phyloP scores from a whole-genome alignment of 2,888 invertebrate species.

The Coelinius sp. region DNA sequence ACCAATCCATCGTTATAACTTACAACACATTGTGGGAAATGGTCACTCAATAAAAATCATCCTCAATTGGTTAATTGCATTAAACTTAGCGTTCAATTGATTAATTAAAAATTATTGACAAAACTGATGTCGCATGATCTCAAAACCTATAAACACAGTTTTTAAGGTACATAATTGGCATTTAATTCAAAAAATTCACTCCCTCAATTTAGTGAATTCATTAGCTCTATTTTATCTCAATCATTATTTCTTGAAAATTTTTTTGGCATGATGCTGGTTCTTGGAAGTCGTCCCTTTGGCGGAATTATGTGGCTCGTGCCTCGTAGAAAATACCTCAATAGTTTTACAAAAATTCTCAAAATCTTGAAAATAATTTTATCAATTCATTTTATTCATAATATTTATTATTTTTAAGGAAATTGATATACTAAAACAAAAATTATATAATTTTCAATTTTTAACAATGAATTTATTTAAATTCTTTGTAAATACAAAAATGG shows the following conservation, averaged over 20 bases:
- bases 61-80: slow-evolving; percentile 65
- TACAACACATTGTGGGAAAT: slow-evolving; percentile 30
- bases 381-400: no score
- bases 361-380: no score
- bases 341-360: no score
- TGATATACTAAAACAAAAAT: no score
- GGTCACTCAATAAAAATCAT: slow-evolving; percentile 55
- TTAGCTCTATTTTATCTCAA: slow-evolving; percentile 11
- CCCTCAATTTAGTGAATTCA: slow-evolving; percentile 12
- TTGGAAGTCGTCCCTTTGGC: slow-evolving; percentile 23
- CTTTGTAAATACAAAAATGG: background rate
- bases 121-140: slow-evolving; percentile 26
- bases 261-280: background rate
- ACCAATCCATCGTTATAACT: slow-evolving; percentile 13
- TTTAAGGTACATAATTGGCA: background rate
- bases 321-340: slow-evolving; percentile 9
- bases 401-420: no score
- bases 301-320: slow-evolving; percentile 33
- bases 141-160: background rate
- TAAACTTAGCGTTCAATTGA: slow-evolving; percentile 38
- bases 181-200: slow-evolving; percentile 12
- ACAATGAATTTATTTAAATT: background rate
- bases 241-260: background rate
- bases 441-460: no score
- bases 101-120: slow-evolving; percentile 44